Evolutionary conservation across 2,113 vertebrate genomes (phyloP), one percentile per base, ranked within the genome.

Genomic region (Fregetta grallaria): DNA sequence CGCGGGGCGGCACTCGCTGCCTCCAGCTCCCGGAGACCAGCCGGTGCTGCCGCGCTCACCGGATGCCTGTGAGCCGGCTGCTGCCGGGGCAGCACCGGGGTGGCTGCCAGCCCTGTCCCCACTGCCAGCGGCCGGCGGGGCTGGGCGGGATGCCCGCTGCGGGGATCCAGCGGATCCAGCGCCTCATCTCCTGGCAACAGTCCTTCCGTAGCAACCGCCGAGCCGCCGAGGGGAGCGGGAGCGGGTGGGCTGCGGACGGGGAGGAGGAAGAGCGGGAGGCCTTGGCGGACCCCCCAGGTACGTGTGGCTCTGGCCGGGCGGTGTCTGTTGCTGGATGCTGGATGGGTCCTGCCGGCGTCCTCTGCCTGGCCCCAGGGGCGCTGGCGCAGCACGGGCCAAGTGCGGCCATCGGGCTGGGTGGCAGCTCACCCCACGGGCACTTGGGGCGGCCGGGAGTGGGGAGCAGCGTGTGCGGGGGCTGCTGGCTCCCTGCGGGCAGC

Each of bases 161-260:
- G 1, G 72, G 72, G 88, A 84, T 71, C 88, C 88, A 56, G 63
- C 75, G 19, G 91, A 94, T 93, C 85, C 81, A 84, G 58, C 15
- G 27, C 92, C 77, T 76, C 86, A 94, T 95, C 88, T 90, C 91
- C 93, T 95, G 95, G 91, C 93, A 94, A 94, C 95, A 3, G 63
- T 52, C 85, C 80, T 93, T 76, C 90, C 88, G 62, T 96, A 96
- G 95, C 95, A 95, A 96, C 93, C 59, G 55, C 83, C 32, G 75
- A 77, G 70, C 59, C 4, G 29, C 75, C 1, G 34, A 82, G 78
- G 62, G 83, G 91, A 59, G 87, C 20, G 58, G 83, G 87, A 53
- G 87, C 16, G 47, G 58, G 79, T 78, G 71, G 81, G 81, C 55
- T 94, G 86, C 62, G 20, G 74, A 78, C 44, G 34, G 77, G 50